Conservation (phyloP, 1,140 invertebrate genomes). For the Sarcophaga bullata region DNA sequence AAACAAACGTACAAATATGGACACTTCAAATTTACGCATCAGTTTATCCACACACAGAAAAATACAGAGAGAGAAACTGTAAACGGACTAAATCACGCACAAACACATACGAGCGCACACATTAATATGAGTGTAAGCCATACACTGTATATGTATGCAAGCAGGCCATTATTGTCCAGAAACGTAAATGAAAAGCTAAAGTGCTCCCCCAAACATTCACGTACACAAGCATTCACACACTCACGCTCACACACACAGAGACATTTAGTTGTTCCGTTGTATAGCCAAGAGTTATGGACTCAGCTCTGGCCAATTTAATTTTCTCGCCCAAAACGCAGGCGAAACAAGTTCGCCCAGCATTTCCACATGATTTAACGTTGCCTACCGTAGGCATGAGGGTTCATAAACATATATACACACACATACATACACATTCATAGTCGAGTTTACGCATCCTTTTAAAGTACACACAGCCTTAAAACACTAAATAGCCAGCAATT, state of each 20-base stretch:
- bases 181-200: background rate
- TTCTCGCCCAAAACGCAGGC: slow-evolving; percentile 42
- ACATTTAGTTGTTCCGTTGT: background rate
- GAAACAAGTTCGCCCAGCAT: slow-evolving; percentile 38
- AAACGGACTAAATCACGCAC: slow-evolving; percentile 20
- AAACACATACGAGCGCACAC: background rate
- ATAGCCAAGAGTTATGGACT: slow-evolving; percentile 44
- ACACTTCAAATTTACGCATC: slow-evolving; percentile 24
- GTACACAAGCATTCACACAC: background rate
- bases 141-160: no score
- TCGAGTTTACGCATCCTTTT: no score
- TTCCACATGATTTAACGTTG: slow-evolving; percentile 44
- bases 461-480: no score
- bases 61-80: background rate
- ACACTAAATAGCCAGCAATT: no score
- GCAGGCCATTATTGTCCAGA: background rate
- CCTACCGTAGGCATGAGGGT: slow-evolving; percentile 40
- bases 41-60: background rate
- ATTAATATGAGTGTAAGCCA: no score
- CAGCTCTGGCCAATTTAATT: slow-evolving; percentile 44
- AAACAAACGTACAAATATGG: slow-evolving; percentile 25
- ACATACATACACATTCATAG: background rate
- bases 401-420: background rate
- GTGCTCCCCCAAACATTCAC: background rate
- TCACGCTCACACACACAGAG: background rate